Evolutionary conservation across 2,888 invertebrate genomes (phyloP), one percentile per base, ranked within the genome.

Genomic region (Tipula confusa): DNA sequence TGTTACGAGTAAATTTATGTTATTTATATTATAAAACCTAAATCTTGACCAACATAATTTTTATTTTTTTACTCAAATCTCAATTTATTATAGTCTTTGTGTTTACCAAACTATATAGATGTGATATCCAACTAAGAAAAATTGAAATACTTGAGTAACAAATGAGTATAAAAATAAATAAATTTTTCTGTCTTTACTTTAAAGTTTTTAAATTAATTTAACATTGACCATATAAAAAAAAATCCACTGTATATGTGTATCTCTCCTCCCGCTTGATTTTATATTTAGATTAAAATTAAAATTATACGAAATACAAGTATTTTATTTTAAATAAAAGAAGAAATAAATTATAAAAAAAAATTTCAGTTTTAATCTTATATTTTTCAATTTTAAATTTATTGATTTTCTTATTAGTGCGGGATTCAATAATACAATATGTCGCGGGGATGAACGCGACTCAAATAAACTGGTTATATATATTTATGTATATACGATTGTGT

Each of bases 141-240:
- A 64, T 64, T 43, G 43, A 43, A 43, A 64, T 64, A 24, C 64
- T 64, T 64, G 64, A 64, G 64, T 64, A 64, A 64, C 64, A 18
- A 24, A 24, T 64, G 9, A n/a, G 2, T 36, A 11, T 36, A 36
- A 11, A 36, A 36, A 43, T 64, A 64, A 64, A 64, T 64, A 24
- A 64, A 64, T 64, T 43, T 43, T n/a, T 43, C 43, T 43, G 43
- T 43, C 43, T 43, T 38, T 38, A 38, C 38, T 38, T 64, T 64
- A 64, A 64, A 64, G 64, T 64, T 64, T n/a, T n/a, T 64, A 64
- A 64, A 64, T 64, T 64, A 64, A 64, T 64, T 64, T 64, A 64
- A 64, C 64, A 64, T 64, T 64, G 64, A 64, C 64, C 64, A 64
- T 64, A 64, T 64, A 64, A 24, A 36, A 36, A n/a, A 36, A 64